These are phyloP conservation scores for Cromileptes altivelis DNA, from an alignment of 2,113 vertebrate genomes.

Conservation along the genomic window DNA sequence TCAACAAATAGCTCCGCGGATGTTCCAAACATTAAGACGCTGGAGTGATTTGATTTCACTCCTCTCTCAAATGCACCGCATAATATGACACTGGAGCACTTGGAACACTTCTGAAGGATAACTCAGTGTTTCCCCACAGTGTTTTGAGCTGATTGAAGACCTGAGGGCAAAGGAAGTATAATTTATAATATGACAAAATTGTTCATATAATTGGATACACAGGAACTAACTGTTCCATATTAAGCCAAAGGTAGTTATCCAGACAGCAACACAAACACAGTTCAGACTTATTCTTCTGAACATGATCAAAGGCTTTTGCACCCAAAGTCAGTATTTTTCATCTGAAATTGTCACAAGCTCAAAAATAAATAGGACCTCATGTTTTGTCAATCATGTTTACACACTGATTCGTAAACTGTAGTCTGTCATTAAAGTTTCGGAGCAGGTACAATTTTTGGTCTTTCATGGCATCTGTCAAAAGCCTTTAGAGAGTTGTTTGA, in stretches of 20 bases:
- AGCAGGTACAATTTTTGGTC: no score
- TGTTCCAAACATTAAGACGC: constrained; percentile 56
- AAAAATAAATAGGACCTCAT: no score
- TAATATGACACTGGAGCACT: background rate
- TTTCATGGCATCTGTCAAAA: no score
- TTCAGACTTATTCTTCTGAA: background rate
- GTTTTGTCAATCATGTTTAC: no score
- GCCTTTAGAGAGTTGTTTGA: no score
- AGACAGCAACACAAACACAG: constrained; percentile 36
- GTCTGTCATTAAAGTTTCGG: no score
- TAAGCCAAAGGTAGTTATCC: constrained; percentile 21
- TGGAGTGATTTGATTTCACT: constrained; percentile 48
- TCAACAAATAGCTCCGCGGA: constrained; percentile 66
- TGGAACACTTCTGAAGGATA: background rate
- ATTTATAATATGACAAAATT: constrained; percentile 17
- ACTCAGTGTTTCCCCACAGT: background rate
- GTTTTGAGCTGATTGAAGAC: constrained; percentile 42
- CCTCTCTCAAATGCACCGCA: constrained; percentile 18
- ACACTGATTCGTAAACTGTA: no score
- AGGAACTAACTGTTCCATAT: constrained; percentile 20
- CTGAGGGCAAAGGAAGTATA: constrained; percentile 27
- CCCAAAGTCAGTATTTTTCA: no score
- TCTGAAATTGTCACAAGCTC: no score
- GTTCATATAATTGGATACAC: constrained; percentile 19
- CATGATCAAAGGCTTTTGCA: background rate